Base-by-base conservation (phyloP, 2,888 invertebrate species). In the Pollenia griseotomentosa region DNA sequence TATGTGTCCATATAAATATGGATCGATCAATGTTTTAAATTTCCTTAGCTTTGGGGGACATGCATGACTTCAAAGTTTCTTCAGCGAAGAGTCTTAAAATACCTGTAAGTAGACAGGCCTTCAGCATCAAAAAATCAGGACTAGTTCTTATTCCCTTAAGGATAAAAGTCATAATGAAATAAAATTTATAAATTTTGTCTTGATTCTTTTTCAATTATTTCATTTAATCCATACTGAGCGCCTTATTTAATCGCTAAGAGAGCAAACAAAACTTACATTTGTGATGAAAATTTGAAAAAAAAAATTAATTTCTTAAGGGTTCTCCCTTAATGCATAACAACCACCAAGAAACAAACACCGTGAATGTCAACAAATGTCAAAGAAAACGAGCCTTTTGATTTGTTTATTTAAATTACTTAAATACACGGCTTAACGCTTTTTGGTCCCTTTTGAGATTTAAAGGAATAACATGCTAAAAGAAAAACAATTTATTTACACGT, bases 321-420 rank as follows among this genome's bases (percentile, higher is more conserved):
- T 14, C n/a, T n/a, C 7, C n/a, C n/a, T 12, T 53, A 12, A 53
- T n/a, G 23, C 33, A 14, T 33, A 59, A 59, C 59, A 59, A 59
- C 59, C 59, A 59, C 59, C 59, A 19, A 14, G 23, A 61, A 40
- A n/a, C 40, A 8, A 40, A 63, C 2, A n/a, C 10, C 3, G 42
- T 12, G 61, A 42, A 12, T 63, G 42, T 63, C 61, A 42, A 42
- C n/a, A 63, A 63, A 63, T 63, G 61, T 63, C 61, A 63, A 63
- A 63, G 16, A 63, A n/a, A n/a, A 16, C n/a, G n/a, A n/a, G 16
- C 42, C 40, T 10, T 40, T 10, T 40, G 12, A 61, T 61, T 63
- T 63, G 61, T 42, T 63, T 40, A 42, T 63, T 42, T 63, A 40
- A 63, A 63, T n/a, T 42, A 63, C 40, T 63, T n/a, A 63, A 63